Base-by-base conservation (phyloP, 2,797 vertebrate species). In the Sus cebifrons region DNA sequence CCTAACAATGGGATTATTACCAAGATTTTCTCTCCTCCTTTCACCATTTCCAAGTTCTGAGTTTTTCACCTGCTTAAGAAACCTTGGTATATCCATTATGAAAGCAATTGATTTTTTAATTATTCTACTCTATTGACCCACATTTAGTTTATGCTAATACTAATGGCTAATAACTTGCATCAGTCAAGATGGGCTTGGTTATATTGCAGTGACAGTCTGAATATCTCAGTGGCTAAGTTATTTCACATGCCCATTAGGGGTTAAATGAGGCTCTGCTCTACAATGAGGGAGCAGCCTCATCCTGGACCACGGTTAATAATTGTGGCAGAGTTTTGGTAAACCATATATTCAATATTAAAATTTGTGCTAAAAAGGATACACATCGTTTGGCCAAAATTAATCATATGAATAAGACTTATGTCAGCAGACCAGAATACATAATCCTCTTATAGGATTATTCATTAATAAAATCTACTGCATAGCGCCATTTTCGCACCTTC, bases 401-500 rank as follows among this genome's bases (percentile, higher is more conserved):
- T 92, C 25, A 65, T 54, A 71, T 78, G 36, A 88, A 36, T 75
- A 94, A 91, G 21, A 36, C 16, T 95, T 94, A 75, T 68, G 44
- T 67, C n/a, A 84, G 23, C 52, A 85, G 18, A 95, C 15, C 49
- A 87, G 56, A 96, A 92, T 67, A 58, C 27, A 97, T 89, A 91
- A 95, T 81, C 49, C n/a, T 93, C 40, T 84, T 84, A 78, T 1
- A 71, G 49, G 27, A 67, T 95, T 95, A 95, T 89, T 91, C 74
- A 94, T 8, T 86, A 97, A 94, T 78, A 86, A 97, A 96, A 97
- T 74, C 62, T 79, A 88, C 58, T 54, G n/a, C 7, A 29, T 58
- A 96, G 17, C 5, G 16, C 23, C 17, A 62, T 36, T 74, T 94
- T 94, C 40, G 96, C 32, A 93, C 62, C 49, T 93, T 96, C 18